phyloP scores from a whole-genome alignment of 2,113 vertebrate species.

The Euleptes europaea region DNA sequence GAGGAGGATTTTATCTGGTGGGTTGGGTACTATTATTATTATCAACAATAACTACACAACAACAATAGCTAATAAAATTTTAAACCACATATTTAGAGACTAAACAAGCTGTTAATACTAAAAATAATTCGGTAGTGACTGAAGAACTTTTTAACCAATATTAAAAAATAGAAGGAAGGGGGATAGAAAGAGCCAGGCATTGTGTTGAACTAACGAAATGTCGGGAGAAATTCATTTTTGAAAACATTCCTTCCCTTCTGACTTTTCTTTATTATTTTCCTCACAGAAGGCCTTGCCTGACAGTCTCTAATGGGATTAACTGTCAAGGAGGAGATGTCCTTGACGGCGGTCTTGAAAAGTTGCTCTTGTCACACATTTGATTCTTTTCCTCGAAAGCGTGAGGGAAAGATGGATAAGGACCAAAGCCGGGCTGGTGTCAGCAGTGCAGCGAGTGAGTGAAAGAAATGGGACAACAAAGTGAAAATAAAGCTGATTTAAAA shows the following conservation, averaged over 20 bases:
- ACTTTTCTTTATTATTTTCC: background rate
- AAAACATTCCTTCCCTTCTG: background rate
- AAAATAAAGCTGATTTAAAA: background rate
- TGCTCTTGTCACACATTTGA: background rate
- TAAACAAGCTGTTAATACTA: too few species aligned
- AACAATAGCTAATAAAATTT: too few species aligned
- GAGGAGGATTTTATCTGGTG: too few species aligned
- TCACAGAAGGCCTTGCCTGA: background rate
- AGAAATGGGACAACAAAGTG: background rate
- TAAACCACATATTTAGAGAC: too few species aligned
- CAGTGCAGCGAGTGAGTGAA: background rate
- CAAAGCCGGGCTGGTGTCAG: background rate
- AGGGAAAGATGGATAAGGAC: background rate
- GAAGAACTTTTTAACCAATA: too few species aligned
- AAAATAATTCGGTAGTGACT: too few species aligned
- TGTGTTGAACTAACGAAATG: too few species aligned
- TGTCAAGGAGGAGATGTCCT: constrained; percentile 5
- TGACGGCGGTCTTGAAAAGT: background rate
- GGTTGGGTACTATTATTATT: too few species aligned
- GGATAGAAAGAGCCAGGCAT: background rate
- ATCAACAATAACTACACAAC: too few species aligned
- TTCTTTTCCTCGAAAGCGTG: background rate
- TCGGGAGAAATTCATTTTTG: background rate
- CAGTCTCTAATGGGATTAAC: constrained; percentile 3
- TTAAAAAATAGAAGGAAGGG: too few species aligned